Percentiles rank a stretch among this genome's conserved stretches.
These are phyloP conservation scores for Pinctada fucata DNA, from an alignment of 2,888 invertebrate genomes.

Conservation along the genomic window DNA sequence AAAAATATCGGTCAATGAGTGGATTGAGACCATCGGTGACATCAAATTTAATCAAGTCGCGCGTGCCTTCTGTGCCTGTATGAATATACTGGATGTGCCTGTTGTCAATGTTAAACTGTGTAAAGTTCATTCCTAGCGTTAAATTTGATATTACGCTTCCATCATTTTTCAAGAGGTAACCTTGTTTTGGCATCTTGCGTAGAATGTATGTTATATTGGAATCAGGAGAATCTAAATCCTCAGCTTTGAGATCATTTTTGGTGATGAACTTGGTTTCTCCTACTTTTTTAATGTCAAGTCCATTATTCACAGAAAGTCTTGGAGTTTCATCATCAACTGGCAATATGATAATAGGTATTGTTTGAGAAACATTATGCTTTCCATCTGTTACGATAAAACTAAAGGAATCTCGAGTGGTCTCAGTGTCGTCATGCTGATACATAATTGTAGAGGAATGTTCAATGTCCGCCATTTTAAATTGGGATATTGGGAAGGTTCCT, in stretches of 20 bases:
- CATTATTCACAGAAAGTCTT: constrained; percentile 73
- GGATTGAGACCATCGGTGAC: constrained; percentile 76
- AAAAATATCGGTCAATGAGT: constrained; percentile 74
- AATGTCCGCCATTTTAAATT: constrained; percentile 73
- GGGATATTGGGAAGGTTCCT: constrained; percentile 66
- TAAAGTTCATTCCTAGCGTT: constrained; percentile 73
- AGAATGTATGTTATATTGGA: constrained; percentile 71
- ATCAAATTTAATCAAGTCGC: constrained; percentile 76
- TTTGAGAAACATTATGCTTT: constrained; percentile 69
- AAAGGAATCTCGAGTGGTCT: constrained; percentile 73
- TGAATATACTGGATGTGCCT: constrained; percentile 71
- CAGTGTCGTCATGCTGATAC: constrained; percentile 76
- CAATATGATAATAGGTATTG: constrained; percentile 72
- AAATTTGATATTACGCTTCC: constrained; percentile 61
- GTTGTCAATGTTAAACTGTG: constrained; percentile 74
- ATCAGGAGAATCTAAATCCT: constrained; percentile 74
- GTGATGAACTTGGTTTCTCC: constrained; percentile 71
- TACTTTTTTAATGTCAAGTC: constrained; percentile 71
- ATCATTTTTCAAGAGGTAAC: constrained; percentile 62
- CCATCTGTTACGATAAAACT: constrained; percentile 73
- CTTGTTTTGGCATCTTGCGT: constrained; percentile 70
- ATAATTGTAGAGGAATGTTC: constrained; percentile 69
- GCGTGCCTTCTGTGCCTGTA: constrained; percentile 69
- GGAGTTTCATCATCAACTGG: constrained; percentile 77
- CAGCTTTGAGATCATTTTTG: constrained; percentile 70